Conservation (phyloP, 2,888 invertebrate genomes). For the Nemoura dubitans region DNA sequence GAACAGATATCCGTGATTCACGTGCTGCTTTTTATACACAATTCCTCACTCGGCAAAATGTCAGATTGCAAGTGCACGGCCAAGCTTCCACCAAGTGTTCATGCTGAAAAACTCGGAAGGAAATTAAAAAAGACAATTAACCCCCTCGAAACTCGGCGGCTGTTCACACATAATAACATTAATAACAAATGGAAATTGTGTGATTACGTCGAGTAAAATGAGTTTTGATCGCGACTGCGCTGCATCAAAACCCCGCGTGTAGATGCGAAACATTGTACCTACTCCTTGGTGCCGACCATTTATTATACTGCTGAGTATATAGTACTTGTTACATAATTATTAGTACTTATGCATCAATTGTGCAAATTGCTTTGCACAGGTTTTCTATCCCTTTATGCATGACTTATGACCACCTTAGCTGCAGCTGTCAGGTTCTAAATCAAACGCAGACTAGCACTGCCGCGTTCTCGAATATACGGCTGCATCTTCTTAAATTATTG, state of each 20-base stretch:
- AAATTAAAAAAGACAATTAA: background rate
- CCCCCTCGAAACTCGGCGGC: background rate
- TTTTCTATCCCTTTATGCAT: slow-evolving; percentile 7
- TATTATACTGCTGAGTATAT: background rate
- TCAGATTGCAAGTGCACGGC: too few relatives aligned
- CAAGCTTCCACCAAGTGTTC: background rate
- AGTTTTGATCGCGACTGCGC: background rate
- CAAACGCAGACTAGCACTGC: background rate
- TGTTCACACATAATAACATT: background rate
- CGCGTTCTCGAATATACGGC: background rate
- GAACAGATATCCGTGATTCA: too few relatives aligned
- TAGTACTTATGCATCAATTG: slow-evolving; percentile 12
- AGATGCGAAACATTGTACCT: background rate
- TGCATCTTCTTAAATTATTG: background rate
- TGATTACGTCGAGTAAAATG: background rate
- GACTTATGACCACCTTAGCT: slow-evolving; percentile 1
- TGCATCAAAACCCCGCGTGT: background rate
- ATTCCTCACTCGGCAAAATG: too few relatives aligned
- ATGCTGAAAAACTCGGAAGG: background rate
- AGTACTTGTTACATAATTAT: slow-evolving; percentile 4
- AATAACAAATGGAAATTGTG: background rate
- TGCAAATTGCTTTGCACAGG: slow-evolving; percentile 12
- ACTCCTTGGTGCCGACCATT: background rate
- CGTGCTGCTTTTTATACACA: too few relatives aligned
- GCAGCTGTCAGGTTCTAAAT: slow-evolving; percentile 7